Evolutionary conservation across 2,797 vertebrate species (phyloP).

Genomic region (Danio tinwini): DNA sequence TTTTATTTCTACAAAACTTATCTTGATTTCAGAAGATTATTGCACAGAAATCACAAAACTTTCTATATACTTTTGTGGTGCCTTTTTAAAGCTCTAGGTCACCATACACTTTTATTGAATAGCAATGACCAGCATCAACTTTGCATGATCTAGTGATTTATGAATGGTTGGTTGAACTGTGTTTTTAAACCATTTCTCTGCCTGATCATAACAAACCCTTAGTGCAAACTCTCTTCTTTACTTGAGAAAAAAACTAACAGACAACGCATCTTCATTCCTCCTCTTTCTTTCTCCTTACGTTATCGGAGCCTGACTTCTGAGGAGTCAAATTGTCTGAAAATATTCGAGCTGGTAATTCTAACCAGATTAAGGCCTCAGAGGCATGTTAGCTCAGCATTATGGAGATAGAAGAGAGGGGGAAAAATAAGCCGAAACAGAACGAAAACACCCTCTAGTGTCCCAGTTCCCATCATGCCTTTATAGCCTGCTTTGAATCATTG

Average conservation of each 20-base stretch:
- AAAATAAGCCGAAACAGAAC: constrained; percentile 65
- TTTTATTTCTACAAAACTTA: neutral
- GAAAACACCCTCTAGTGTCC: constrained; percentile 63
- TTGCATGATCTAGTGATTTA: too few species aligned
- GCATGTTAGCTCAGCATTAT: constrained; percentile 72
- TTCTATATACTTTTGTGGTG: too few species aligned
- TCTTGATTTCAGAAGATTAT: neutral
- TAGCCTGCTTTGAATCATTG: constrained; percentile 66
- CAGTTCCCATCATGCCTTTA: constrained; percentile 27
- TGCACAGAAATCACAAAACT: neutral
- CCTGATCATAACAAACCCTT: neutral
- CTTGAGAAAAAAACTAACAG: constrained; percentile 12
- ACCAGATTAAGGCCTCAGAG: constrained; percentile 77
- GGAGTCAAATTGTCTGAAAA: constrained; percentile 72
- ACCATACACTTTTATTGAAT: too few species aligned
- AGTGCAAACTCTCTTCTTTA: neutral
- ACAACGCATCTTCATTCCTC: constrained; percentile 36
- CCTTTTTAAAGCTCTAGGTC: too few species aligned
- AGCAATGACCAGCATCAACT: too few species aligned
- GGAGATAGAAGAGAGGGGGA: constrained; percentile 69
- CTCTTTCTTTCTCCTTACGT: constrained; percentile 57
- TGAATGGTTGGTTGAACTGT: too few species aligned
- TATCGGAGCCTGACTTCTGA: constrained; percentile 62
- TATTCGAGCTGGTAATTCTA: constrained; percentile 73
- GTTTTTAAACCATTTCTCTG: constrained; percentile 8